Evolutionary conservation across 1,140 invertebrate species (phyloP).

Genomic region (Heliconius himera): DNA sequence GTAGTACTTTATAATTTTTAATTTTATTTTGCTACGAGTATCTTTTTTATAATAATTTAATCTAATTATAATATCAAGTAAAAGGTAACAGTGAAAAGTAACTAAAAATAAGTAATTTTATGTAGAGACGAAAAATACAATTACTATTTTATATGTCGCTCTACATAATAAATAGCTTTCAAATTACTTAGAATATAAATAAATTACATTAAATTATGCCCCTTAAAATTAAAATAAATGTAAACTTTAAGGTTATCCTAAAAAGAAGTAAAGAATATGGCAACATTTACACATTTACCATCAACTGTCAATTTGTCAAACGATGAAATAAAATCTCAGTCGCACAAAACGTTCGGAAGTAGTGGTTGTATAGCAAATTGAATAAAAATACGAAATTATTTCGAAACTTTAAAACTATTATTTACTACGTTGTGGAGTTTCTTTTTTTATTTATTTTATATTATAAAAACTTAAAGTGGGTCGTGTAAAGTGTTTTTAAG

Average conservation of each 20-base stretch:
- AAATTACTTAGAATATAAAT: no score
- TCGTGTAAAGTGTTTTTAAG: conserved; percentile 24
- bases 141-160: no score
- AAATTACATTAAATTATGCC: no score
- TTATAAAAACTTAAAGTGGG: not conserved
- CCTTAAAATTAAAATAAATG: not conserved
- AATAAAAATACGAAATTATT: not conserved
- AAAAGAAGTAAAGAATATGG: not conserved
- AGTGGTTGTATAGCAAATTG: not conserved
- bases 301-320: not conserved
- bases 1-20: no score
- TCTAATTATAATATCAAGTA: no score
- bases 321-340: not conserved
- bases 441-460: not conserved
- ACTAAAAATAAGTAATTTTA: no score
- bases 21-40: no score
- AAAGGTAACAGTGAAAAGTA: no score
- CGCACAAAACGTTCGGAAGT: not conserved
- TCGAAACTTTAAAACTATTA: not conserved
- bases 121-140: no score
- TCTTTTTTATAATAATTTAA: no score
- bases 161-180: no score
- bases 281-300: not conserved
- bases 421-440: not conserved
- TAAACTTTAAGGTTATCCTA: not conserved